A percentile compares a stretch with the other conserved stretches of the same genome.
Evolutionary conservation across 2,888 invertebrate genomes (phyloP).

Genomic region (Anarsia innoxiella): DNA sequence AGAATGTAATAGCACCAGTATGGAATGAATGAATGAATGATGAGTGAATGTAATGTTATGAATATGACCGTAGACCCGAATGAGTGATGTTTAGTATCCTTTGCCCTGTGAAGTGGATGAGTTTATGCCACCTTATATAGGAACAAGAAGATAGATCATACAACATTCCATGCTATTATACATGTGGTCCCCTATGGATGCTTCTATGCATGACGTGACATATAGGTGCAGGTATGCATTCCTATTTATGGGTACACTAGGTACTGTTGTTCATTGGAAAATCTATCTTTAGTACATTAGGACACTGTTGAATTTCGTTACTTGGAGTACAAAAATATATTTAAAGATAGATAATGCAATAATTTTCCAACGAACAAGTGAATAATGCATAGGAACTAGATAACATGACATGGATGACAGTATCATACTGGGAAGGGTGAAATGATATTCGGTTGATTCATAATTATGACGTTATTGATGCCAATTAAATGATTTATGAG

Average conservation of each 20-base stretch:
- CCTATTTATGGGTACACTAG: conserved; percentile 34
- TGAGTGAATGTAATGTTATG: no score
- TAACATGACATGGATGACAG: conserved; percentile 37
- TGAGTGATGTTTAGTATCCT: no score
- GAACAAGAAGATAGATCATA: conserved; percentile 28
- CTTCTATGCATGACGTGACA: conserved; percentile 42
- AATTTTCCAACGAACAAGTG: conserved; percentile 38
- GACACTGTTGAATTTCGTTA: not conserved
- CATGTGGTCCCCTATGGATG: conserved; percentile 39
- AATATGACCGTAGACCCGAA: no score
- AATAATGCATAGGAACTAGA: conserved; percentile 36
- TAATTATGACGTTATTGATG: no score
- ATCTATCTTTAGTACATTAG: not conserved
- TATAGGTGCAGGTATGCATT: conserved; percentile 53
- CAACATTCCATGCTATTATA: conserved; percentile 66
- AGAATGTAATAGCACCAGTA: no score
- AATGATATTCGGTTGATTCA: no score
- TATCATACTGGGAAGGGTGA: conserved; percentile 23
- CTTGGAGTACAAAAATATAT: not conserved
- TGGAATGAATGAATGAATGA: conserved; percentile 1
- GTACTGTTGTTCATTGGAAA: conserved; percentile 34
- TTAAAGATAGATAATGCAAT: not conserved
- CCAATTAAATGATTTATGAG: no score
- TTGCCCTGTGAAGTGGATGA: no score
- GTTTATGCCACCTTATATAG: no score